Evolutionary conservation across 2,888 invertebrate species (phyloP).

Genomic region (Trichogramma evanescens): DNA sequence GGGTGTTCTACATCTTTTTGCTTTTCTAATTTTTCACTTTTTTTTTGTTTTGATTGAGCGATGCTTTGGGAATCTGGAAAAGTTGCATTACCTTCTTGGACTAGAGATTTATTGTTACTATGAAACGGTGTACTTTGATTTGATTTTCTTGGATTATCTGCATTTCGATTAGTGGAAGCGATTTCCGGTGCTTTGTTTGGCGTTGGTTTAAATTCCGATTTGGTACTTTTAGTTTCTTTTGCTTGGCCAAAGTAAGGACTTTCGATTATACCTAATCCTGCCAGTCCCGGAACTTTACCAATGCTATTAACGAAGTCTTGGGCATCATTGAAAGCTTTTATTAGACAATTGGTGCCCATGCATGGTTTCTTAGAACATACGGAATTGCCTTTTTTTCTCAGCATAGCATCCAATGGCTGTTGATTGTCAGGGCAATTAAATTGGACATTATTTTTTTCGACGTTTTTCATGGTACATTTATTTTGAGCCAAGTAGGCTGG

Average conservation of each 20-base stretch:
- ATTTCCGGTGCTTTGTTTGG: constrained; percentile 6
- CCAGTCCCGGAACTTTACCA: constrained; percentile 35
- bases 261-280: constrained; percentile 37
- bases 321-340: constrained; percentile 34
- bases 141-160: constrained; percentile 1
- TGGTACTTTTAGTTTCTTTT: constrained; percentile 6
- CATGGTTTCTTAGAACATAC: constrained; percentile 30
- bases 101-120: constrained; percentile 28
- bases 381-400: constrained; percentile 7
- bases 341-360: constrained; percentile 32
- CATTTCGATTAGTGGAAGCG: constrained; percentile 2
- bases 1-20: constrained; percentile 10
- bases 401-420: background rate
- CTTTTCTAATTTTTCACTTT: constrained; percentile 24
- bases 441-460: constrained; percentile 3
- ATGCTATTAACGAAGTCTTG: constrained; percentile 39
- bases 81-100: constrained; percentile 30
- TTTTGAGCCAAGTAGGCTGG: constrained; percentile 13
- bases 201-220: constrained; percentile 3
- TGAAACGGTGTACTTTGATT: background rate
- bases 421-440: constrained; percentile 26
- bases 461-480: constrained; percentile 5
- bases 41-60: constrained; percentile 19
- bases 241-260: constrained; percentile 35
- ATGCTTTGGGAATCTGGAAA: constrained; percentile 22